These are phyloP conservation scores for Buathra laborator DNA, from an alignment of 2,888 invertebrate species.

Conservation along the genomic window DNA sequence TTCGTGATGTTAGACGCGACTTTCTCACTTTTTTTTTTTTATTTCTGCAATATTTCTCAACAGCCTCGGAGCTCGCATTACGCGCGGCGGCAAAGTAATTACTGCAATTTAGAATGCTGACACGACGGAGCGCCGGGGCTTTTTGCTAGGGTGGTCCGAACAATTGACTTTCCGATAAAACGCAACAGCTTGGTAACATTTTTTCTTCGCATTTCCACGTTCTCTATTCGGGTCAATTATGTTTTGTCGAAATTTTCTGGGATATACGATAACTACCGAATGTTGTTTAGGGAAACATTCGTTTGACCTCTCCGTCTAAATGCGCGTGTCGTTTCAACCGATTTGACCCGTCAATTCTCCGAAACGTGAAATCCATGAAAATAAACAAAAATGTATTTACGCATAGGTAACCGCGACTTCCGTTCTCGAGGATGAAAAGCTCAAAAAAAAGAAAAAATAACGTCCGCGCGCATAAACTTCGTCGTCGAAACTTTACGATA, in stretches of 20 bases:
- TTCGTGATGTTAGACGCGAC: too few relatives aligned
- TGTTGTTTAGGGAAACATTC: neutral
- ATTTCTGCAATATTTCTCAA: constrained; percentile 29
- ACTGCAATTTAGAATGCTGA: constrained; percentile 71
- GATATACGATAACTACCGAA: too few relatives aligned
- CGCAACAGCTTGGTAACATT: too few relatives aligned
- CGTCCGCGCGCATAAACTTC: constrained; percentile 48
- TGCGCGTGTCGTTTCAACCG: constrained; percentile 19
- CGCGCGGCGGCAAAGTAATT: constrained; percentile 73
- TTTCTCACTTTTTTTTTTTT: constrained; percentile 34
- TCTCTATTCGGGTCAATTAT: neutral
- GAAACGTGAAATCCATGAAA: constrained; percentile 62
- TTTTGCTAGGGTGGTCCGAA: constrained; percentile 74
- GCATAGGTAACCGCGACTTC: constrained; percentile 34
- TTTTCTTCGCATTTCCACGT: too few relatives aligned
- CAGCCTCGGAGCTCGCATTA: constrained; percentile 42
- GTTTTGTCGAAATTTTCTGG: neutral
- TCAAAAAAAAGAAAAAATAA: constrained; percentile 31
- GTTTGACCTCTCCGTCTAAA: neutral
- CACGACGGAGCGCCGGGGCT: constrained; percentile 68
- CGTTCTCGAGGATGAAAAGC: constrained; percentile 6
- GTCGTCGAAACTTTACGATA: constrained; percentile 61
- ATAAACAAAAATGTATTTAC: constrained; percentile 66
- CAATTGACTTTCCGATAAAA: neutral
- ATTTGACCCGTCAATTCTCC: constrained; percentile 24